phyloP scores from a whole-genome alignment of 1,140 invertebrate species.

The Andricus grossulariae region DNA sequence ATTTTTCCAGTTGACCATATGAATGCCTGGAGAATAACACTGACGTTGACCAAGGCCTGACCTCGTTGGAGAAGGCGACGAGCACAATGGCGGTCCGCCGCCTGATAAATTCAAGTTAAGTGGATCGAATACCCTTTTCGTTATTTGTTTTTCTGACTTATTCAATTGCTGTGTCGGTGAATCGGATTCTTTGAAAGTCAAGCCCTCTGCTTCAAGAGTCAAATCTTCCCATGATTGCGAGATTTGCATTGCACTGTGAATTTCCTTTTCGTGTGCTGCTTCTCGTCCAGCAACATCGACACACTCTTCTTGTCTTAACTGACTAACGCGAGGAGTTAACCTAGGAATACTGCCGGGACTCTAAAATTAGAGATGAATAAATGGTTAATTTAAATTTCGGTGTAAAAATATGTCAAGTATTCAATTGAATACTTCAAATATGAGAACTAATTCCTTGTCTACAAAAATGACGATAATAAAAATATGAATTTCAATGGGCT shows the following conservation, averaged over 20 bases:
- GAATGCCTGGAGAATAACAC: slow-evolving; percentile 81
- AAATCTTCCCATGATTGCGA: slow-evolving; percentile 94
- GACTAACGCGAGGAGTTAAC: slow-evolving; percentile 87
- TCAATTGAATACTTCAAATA: slow-evolving; percentile 62
- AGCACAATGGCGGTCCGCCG: slow-evolving; percentile 74
- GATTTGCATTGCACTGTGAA: slow-evolving; percentile 91
- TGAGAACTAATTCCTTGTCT: too few species aligned
- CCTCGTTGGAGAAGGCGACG: slow-evolving; percentile 82
- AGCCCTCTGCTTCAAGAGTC: slow-evolving; percentile 81
- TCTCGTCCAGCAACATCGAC: slow-evolving; percentile 88
- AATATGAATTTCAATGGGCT: too few species aligned
- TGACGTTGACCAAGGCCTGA: slow-evolving; percentile 76
- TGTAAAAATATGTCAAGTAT: slow-evolving; percentile 75
- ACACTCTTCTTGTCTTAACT: slow-evolving; percentile 91
- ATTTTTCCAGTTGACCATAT: slow-evolving; percentile 76
- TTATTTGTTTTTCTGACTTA: slow-evolving; percentile 65
- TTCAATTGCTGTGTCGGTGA: slow-evolving; percentile 67
- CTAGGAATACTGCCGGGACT: slow-evolving; percentile 79
- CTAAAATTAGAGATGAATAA: slow-evolving; percentile 53
- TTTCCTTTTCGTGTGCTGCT: slow-evolving; percentile 91
- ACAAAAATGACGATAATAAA: too few species aligned
- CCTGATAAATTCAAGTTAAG: slow-evolving; percentile 70
- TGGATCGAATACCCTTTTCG: slow-evolving; percentile 70
- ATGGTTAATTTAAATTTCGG: slow-evolving; percentile 20
- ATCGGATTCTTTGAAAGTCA: slow-evolving; percentile 73